Base-by-base conservation (phyloP, 1,140 invertebrate genomes). In the Temnothorax curvispinosus region DNA sequence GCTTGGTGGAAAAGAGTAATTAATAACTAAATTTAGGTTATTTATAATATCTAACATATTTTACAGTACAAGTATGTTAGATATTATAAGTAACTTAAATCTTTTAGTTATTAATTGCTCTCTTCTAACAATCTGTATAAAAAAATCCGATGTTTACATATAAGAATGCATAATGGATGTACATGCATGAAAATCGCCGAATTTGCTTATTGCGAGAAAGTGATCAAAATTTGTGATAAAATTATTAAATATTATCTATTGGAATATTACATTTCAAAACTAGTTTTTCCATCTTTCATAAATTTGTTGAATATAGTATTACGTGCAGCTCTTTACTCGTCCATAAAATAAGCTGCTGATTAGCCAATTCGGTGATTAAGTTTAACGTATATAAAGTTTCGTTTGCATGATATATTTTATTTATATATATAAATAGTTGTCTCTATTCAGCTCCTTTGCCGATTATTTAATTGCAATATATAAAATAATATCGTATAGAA, bases 401-500 rank as follows among this genome's bases (percentile, higher is more conserved):
- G 3, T 52, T 80, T 38, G 38, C 5, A 69, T 35, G 21, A 44
- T 27, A 67, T 8, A 54, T 69, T 52, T 69, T 71, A 3, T 67
- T 41, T 65, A 52, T n/a, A 74, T 89, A 88, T 80, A 65, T 56
- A 80, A 84, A 77, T 75, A 65, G 13, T 72, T 87, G 89, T 85
- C 88, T 89, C 82, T 84, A 84, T 47, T 87, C 75, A 91, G 90
- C 90, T 91, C 88, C 88, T 91, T 91, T 91, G 80, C 90, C 90
- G 84, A 84, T 88, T 35, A 72, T 85, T n/a, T 67, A 47, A 86
- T 41, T 67, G 56, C 50, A 58, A 62, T 41, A 47, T 69, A 74
- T 56, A 77, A 41, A 32, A 54, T 41, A 72, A 62, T 62, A 54
- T 76, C 6, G 13, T 67, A 87, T 47, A 41, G 41, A 32, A 62